These are phyloP conservation scores for Scotopteryx bipunctaria DNA, from an alignment of 2,888 invertebrate species.

Conservation along the genomic window DNA sequence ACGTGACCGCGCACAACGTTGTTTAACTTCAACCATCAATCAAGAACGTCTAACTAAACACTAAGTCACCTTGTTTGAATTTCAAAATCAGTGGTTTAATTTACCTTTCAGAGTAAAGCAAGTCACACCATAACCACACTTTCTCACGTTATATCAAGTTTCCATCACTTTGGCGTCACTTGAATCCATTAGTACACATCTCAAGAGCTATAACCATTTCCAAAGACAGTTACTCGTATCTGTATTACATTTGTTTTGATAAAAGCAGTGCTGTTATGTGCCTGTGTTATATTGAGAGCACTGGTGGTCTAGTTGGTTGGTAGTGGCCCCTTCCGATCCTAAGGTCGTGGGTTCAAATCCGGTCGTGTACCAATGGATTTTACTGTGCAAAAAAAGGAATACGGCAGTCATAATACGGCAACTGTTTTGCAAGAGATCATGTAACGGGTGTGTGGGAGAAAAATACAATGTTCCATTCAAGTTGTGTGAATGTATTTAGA, in stretches of 20 bases:
- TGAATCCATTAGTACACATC: constrained; percentile 15
- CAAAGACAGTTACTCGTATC: constrained; percentile 16
- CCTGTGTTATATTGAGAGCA: background rate
- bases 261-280: background rate
- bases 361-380: background rate
- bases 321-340: background rate
- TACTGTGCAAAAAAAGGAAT: background rate
- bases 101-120: too few species aligned
- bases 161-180: constrained; percentile 13
- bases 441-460: constrained; percentile 20
- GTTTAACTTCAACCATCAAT: too few species aligned
- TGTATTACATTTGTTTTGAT: background rate
- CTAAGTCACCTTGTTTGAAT: too few species aligned
- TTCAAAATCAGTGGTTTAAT: too few species aligned
- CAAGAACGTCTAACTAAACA: too few species aligned
- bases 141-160: background rate
- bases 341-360: background rate
- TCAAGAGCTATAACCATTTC: constrained; percentile 13
- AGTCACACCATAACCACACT: too few species aligned
- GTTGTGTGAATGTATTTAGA: constrained; percentile 23
- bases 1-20: too few species aligned
- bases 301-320: too few species aligned
- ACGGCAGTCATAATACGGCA: constrained; percentile 1
- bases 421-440: background rate
- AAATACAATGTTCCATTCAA: constrained; percentile 21